Conservation (phyloP, 2,113 vertebrate genomes). For the Ceratotherium simum region DNA sequence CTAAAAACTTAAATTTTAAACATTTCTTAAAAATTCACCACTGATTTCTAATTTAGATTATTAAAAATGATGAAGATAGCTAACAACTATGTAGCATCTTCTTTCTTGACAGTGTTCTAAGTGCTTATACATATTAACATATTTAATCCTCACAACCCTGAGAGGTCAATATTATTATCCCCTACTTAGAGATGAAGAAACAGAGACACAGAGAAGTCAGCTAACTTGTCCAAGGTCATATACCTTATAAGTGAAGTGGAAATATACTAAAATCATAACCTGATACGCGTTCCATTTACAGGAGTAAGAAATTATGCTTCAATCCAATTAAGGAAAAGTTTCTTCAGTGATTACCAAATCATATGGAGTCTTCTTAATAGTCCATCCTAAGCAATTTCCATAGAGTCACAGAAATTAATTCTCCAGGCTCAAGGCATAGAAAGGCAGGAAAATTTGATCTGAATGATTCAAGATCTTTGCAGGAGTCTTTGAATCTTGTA, state of each 20-base stretch:
- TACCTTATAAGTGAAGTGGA: neutral
- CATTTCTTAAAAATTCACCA: neutral
- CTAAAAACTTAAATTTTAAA: neutral
- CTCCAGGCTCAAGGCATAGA: neutral
- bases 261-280: slow-evolving; percentile 8
- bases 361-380: neutral
- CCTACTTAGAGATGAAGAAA: slow-evolving; percentile 12
- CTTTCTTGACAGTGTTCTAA: neutral
- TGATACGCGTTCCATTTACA: neutral
- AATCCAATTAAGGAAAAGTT: neutral
- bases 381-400: neutral
- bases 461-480: neutral
- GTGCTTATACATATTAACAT: neutral
- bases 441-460: slow-evolving; percentile 8
- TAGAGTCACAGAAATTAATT: slow-evolving; percentile 1
- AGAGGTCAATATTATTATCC: neutral
- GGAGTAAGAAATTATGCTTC: neutral
- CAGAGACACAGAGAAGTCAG: neutral
- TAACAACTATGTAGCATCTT: neutral
- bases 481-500: neutral
- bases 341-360: slow-evolving; percentile 9
- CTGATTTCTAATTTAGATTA: neutral
- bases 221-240: neutral
- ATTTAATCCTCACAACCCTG: neutral
- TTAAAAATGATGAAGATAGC: neutral